Evolutionary conservation across 2,888 invertebrate species (phyloP), one percentile per base, ranked within the genome.

Genomic region (Mesoligia furuncula): DNA sequence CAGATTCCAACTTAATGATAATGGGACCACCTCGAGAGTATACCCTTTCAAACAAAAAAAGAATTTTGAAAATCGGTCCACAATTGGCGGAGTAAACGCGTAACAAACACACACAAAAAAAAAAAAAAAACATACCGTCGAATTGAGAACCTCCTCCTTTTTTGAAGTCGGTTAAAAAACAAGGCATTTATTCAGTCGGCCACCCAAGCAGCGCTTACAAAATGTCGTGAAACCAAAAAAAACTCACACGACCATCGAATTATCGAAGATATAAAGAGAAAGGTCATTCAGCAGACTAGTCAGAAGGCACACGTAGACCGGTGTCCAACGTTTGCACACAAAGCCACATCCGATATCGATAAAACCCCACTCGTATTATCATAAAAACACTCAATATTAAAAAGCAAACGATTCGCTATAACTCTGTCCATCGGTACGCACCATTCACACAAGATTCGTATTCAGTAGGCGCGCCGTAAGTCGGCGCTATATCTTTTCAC

Each of bases 311-410:
- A 86, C 90, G 89, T 88, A 88, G 88, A 89, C n/a, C n/a, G 87
- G 87, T 88, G 87, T 89, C 91, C 87, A 89, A 84, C 88, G 87
- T 88, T 88, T 84, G 85, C 81, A 85, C 85, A 86, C 88, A 88
- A 90, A 90, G 89, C 88, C 89, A 83, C 89, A 90, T 89, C 87
- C 84, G 86, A 90, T 90, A 89, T 88, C 92, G 91, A 89, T 91
- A 92, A 92, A 91, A 90, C 90, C 90, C 89, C 84, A 90, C 90
- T 91, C 89, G 86, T 89, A 90, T 91, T 90, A 90, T 91, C 91
- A 92, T 94, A 94, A 95, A 93, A 93, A 91, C 92, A 91, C 93
- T 93, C 94, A 92, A 94, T 95, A 95, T 94, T 94, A 95, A 95
- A 94, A 92, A 93, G 90, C 93, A 90, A 90, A 90, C 91, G 91